A percentile compares a stretch with the other conserved stretches of the same genome.
These are phyloP conservation scores for Tachypleus tridentatus DNA, from an alignment of 1,140 invertebrate species.

Conservation along the genomic window DNA sequence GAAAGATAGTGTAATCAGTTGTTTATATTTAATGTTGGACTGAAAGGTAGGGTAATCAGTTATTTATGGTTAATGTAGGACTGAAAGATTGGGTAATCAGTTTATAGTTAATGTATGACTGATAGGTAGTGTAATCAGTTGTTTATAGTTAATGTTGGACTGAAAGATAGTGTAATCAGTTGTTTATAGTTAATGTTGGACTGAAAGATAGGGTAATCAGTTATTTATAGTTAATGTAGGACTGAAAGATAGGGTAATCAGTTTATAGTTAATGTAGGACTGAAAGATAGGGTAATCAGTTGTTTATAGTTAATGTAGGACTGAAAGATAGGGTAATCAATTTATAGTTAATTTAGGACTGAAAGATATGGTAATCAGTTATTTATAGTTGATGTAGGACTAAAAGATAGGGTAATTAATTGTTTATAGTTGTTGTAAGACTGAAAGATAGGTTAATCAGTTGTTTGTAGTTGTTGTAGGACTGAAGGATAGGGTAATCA, in stretches of 20 bases:
- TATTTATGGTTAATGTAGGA: slow-evolving; percentile 30
- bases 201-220: slow-evolving; percentile 60
- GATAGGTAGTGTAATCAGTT: slow-evolving; percentile 54
- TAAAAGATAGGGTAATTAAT: slow-evolving; percentile 58
- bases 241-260: slow-evolving; percentile 60
- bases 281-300: slow-evolving; percentile 58
- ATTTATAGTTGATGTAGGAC: slow-evolving; percentile 32
- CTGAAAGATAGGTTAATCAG: slow-evolving; percentile 60
- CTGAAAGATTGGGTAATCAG: slow-evolving; percentile 60
- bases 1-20: slow-evolving; percentile 54
- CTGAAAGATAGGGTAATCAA: slow-evolving; percentile 60
- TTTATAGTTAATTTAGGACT: slow-evolving; percentile 38
- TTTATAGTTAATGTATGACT: slow-evolving; percentile 33
- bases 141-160: slow-evolving; percentile 31
- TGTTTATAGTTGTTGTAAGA: slow-evolving; percentile 21
- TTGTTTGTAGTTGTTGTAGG: slow-evolving; percentile 30
- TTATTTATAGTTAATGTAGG: slow-evolving; percentile 30
- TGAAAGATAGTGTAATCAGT: slow-evolving; percentile 58
- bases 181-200: slow-evolving; percentile 29
- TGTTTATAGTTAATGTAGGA: slow-evolving; percentile 31
- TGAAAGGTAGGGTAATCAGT: slow-evolving; percentile 58
- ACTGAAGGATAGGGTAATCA: slow-evolving; percentile 60
- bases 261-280: slow-evolving; percentile 32
- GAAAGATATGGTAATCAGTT: slow-evolving; percentile 54
- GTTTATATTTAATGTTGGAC: slow-evolving; percentile 31